A percentile compares a stretch with the other conserved stretches of the same genome.
Conservation (phyloP, 2,113 vertebrate species). For the Clupea harengus region DNA sequence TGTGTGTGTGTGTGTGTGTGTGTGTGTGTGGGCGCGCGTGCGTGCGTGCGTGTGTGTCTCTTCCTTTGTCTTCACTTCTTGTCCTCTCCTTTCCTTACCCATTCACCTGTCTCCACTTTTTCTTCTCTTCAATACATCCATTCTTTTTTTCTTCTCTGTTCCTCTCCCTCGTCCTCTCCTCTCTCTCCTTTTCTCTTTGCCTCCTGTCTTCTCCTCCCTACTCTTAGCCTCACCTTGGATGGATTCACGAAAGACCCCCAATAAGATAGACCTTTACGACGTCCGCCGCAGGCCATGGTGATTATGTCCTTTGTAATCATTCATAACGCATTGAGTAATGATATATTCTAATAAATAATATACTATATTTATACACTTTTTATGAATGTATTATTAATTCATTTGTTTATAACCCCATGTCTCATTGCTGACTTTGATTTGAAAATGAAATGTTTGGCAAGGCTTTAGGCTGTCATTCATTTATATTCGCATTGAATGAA, state of each 20-base stretch:
- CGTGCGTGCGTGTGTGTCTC: not conserved
- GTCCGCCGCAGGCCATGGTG: conserved; percentile 96
- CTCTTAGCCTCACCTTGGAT: conserved; percentile 91
- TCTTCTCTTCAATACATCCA: not conserved
- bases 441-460: not conserved
- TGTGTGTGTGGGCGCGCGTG: no score
- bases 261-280: conserved; percentile 95
- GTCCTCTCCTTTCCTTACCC: not conserved
- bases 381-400: not conserved
- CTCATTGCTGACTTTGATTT: not conserved
- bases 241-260: conserved; percentile 87
- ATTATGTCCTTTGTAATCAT: conserved; percentile 43
- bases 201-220: conserved; percentile 21
- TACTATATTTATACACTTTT: not conserved
- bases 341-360: conserved; percentile 13
- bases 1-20: not conserved
- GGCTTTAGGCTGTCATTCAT: not conserved
- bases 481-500: not conserved
- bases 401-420: not conserved
- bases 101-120: not conserved
- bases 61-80: not conserved
- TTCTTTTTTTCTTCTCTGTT: not conserved
- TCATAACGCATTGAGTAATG: not conserved
- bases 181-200: not conserved
- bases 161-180: not conserved